phyloP scores from a whole-genome alignment of 2,113 vertebrate genomes.

The Chamaetylas fuelleborni region DNA sequence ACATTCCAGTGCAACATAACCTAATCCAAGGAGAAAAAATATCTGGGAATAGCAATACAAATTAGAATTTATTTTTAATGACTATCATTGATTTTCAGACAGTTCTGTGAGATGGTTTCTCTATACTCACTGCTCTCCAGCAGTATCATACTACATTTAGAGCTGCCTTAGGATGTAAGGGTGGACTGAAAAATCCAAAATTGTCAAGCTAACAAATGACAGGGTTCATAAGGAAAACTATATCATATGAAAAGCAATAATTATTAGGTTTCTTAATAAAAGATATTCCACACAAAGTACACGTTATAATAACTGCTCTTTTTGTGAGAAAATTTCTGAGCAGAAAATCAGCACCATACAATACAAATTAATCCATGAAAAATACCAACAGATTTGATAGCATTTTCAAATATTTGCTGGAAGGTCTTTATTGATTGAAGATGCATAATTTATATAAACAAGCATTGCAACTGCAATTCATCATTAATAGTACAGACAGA shows the following conservation, averaged over 20 bases:
- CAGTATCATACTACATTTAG: not conserved
- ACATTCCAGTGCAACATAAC: not conserved
- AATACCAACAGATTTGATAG: not conserved
- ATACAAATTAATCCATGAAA: not conserved
- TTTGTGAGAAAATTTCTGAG: not conserved
- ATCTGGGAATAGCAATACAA: not conserved
- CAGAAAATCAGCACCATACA: not conserved
- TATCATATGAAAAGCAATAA: not conserved
- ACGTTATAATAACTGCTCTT: not conserved
- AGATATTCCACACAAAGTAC: not conserved
- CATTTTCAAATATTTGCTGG: not conserved
- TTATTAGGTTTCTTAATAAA: not conserved
- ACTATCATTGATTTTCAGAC: not conserved
- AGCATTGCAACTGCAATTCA: not conserved
- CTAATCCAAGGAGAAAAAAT: not conserved
- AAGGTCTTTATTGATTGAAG: conserved; percentile 9
- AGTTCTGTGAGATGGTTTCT: not conserved
- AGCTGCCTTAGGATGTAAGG: not conserved
- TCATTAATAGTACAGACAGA: not conserved
- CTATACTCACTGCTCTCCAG: not conserved
- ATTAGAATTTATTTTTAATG: not conserved
- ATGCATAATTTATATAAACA: conserved; percentile 2
- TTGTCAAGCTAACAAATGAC: not conserved
- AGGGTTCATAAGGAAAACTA: not conserved
- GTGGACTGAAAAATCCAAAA: not conserved